Evolutionary conservation across 2,797 vertebrate genomes (phyloP), one percentile per base, ranked within the genome.

Genomic region (Poeciliopsis gracilis): DNA sequence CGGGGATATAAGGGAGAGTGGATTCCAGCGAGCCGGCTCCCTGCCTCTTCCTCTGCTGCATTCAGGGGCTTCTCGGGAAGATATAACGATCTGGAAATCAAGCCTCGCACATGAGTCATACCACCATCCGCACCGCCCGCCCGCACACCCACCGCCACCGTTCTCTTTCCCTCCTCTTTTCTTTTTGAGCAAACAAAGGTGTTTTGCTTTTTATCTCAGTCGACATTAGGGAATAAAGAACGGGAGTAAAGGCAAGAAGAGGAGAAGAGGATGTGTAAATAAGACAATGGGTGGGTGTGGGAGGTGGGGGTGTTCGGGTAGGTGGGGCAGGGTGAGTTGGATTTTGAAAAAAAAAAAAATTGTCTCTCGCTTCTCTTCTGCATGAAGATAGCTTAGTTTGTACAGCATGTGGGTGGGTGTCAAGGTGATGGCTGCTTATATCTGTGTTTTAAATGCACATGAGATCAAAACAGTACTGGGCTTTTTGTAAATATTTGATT

Each of bases 11-110:
- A 81, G 57, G 73, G 59, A 72, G 86, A 88, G 82, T 77, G 78
- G 77, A 87, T 79, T 86, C 82, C 76, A 73, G 81, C 25, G 25
- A 51, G 77, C 63, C 33, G 3, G 81, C 83, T 83, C 89, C 82
- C 87, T 77, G 85, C 79, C 28, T 88, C 69, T 38, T 73, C 79
- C 53, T 72, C 59, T 10, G 78, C 80, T 69, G 70, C 36, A 78
- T 75, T 82, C 86, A 77, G 77, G 77, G 30, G 85, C 86, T 88
- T 81, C 87, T 88, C 77, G 13, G 86, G 86, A 81, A 86, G 86
- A 80, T 82, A 53, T 83, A 90, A 86, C 61, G n/a, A 89, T 91
- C 82, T 78, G 6, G 69, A 91, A 90, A 91, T 90, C 87, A 85
- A 87, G 87, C 72, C 67, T 85, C 28, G 36, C 86, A 45, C 76